phyloP scores from a whole-genome alignment of 2,888 invertebrate genomes.

The Ceraclea dissimilis region DNA sequence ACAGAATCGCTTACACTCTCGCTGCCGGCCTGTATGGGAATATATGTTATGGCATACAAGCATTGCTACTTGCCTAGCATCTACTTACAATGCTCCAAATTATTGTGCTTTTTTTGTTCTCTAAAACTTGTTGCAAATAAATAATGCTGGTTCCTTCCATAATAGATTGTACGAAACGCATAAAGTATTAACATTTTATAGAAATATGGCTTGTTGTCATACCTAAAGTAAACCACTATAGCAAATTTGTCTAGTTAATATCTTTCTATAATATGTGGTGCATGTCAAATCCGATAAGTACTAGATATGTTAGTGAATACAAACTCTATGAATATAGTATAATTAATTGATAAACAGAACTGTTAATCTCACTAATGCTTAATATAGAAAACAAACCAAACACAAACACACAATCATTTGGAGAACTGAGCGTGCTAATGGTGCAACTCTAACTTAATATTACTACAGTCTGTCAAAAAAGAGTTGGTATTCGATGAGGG shows the following conservation, averaged over 20 bases:
- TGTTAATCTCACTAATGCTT: no score
- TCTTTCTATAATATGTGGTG: no score
- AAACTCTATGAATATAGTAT: no score
- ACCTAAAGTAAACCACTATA: no score
- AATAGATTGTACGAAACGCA: background rate
- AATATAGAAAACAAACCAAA: background rate
- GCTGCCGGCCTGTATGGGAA: conserved; percentile 36
- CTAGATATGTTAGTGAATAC: no score
- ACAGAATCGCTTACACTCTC: conserved; percentile 50
- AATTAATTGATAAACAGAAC: no score
- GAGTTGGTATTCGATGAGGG: no score
- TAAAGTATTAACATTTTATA: background rate
- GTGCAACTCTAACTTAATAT: background rate
- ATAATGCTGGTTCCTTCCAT: background rate
- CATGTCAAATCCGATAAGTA: no score
- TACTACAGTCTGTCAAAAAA: no score
- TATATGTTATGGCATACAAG: background rate
- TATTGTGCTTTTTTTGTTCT: background rate
- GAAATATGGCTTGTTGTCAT: no score
- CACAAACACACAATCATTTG: background rate
- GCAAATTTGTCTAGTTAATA: no score
- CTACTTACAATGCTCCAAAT: background rate
- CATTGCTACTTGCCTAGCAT: background rate
- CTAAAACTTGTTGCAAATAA: conserved; percentile 5
- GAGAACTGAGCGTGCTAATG: background rate